A percentile compares a stretch with the other conserved stretches of the same genome.
Conservation (phyloP, 2,113 vertebrate genomes). For the Brachypteracias leptosomus region DNA sequence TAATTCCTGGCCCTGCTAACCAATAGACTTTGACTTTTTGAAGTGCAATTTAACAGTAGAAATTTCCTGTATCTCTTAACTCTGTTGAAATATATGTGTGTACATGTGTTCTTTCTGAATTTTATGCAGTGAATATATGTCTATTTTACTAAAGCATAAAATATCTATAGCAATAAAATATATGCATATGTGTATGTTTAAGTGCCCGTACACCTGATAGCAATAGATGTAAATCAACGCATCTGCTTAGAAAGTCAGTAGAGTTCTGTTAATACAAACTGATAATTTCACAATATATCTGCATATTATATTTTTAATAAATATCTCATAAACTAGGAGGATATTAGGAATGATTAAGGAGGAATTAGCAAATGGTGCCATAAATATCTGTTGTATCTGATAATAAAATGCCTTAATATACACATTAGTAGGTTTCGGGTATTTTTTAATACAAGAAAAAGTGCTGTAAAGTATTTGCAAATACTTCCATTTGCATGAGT, state of each 20-base stretch:
- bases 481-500: conserved; percentile 19
- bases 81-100: not conserved
- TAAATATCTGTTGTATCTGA: not conserved
- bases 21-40: not conserved
- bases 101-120: not conserved
- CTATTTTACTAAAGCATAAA: not conserved
- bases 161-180: not conserved
- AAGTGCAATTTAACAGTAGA: not conserved
- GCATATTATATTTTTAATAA: not conserved
- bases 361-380: not conserved
- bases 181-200: not conserved
- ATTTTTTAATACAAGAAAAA: conserved; percentile 13
- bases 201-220: not conserved
- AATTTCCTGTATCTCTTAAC: not conserved
- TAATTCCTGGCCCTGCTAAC: not conserved
- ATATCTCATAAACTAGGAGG: not conserved
- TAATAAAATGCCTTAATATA: not conserved
- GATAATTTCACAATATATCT: not conserved
- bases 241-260: not conserved
- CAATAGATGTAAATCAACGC: not conserved
- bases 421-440: not conserved
- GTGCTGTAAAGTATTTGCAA: conserved; percentile 6
- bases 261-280: not conserved
- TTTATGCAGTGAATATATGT: not conserved
- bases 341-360: not conserved